phyloP scores from a whole-genome alignment of 1,140 invertebrate species.

The Proales similis region DNA sequence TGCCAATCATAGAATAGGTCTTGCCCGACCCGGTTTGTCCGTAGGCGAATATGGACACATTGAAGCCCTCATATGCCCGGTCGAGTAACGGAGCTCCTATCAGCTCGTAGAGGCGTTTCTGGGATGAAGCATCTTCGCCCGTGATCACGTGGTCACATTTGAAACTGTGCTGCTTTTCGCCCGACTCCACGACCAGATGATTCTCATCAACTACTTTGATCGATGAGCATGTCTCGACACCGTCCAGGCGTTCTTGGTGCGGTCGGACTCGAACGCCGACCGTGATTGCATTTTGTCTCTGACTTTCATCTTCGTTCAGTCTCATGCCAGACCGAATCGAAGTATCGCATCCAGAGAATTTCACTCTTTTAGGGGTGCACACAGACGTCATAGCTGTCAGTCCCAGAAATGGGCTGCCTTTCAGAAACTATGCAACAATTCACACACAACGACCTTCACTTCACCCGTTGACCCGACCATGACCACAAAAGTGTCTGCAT shows the following conservation, averaged over 20 bases:
- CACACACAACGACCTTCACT: too few relatives aligned
- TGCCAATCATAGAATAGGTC: constrained; percentile 86
- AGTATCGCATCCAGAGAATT: too few relatives aligned
- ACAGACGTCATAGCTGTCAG: too few relatives aligned
- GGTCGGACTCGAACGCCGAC: constrained; percentile 48
- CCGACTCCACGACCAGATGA: not conserved
- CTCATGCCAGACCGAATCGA: too few relatives aligned
- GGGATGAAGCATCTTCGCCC: constrained; percentile 37
- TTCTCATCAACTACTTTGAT: constrained; percentile 14
- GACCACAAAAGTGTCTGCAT: too few relatives aligned
- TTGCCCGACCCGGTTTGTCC: constrained; percentile 91
- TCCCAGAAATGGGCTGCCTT: too few relatives aligned
- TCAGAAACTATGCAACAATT: too few relatives aligned
- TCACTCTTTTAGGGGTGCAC: too few relatives aligned
- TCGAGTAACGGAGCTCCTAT: constrained; percentile 48
- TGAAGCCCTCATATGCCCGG: constrained; percentile 53
- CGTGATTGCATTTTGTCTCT: constrained; percentile 44
- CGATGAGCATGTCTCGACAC: not conserved
- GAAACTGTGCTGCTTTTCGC: constrained; percentile 8
- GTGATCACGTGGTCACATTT: constrained; percentile 25
- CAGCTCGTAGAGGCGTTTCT: constrained; percentile 46
- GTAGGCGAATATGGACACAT: constrained; percentile 73
- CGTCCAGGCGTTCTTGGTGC: not conserved
- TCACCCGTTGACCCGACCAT: too few relatives aligned
- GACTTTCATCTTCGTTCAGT: too few relatives aligned